phyloP scores from a whole-genome alignment of 2,113 vertebrate genomes.

The Percopsis transmontana region DNA sequence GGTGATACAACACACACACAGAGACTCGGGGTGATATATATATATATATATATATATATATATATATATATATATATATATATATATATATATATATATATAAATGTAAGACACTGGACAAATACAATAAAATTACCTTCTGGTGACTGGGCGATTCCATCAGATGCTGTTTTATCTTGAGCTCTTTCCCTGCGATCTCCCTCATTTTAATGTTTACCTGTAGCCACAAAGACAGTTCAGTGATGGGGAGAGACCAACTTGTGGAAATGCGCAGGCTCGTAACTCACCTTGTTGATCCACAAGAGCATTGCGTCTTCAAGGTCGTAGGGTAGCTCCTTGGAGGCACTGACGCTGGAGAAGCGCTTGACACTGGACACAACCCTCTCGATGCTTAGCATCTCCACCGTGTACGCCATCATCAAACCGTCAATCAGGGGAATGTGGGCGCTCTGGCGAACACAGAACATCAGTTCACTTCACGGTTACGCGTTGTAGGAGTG shows the following conservation, averaged over 20 bases:
- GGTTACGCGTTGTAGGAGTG: not conserved
- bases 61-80: too few relatives aligned
- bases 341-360: constrained; percentile 93
- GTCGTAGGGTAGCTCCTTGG: constrained; percentile 92
- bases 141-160: constrained; percentile 92
- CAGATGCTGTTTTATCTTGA: constrained; percentile 90
- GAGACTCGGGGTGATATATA: too few relatives aligned
- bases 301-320: constrained; percentile 97
- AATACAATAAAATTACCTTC: constrained; percentile 82
- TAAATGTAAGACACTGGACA: constrained; percentile 1
- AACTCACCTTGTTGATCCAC: constrained; percentile 95
- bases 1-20: too few relatives aligned
- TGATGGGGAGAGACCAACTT: too few relatives aligned
- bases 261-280: not conserved
- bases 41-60: too few relatives aligned
- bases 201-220: constrained; percentile 97
- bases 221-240: constrained; percentile 12
- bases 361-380: constrained; percentile 92
- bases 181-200: constrained; percentile 90
- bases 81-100: too few relatives aligned
- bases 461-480: not conserved
- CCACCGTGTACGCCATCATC: constrained; percentile 93
- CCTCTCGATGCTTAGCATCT: constrained; percentile 98
- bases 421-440: constrained; percentile 95
- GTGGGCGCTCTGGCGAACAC: constrained; percentile 83